Evolutionary conservation across 2,888 invertebrate genomes (phyloP).

Genomic region (Apoderus coryli): DNA sequence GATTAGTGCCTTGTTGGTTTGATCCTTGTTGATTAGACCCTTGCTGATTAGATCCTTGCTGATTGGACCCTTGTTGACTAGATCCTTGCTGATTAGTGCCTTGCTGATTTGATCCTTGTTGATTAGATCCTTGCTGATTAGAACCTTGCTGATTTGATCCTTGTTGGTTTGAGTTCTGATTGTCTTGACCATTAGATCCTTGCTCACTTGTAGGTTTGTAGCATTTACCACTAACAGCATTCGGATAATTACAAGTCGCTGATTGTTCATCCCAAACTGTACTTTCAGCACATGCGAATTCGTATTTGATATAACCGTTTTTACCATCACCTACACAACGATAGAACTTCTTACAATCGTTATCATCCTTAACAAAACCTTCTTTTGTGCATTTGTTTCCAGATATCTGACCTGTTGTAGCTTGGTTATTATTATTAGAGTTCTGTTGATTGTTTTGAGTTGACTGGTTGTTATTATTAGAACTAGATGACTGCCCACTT

Average conservation of each 20-base stretch:
- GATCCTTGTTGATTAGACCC: conserved; percentile 13
- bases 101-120: conserved; percentile 10
- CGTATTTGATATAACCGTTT: conserved; percentile 46
- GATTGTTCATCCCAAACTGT: conserved; percentile 62
- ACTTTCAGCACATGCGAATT: conserved; percentile 60
- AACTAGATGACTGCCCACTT: not conserved
- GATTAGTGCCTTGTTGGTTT: conserved; percentile 11
- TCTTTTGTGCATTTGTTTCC: conserved; percentile 33
- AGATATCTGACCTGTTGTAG: conserved; percentile 17
- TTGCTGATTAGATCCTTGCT: conserved; percentile 10
- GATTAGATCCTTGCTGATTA: conserved; percentile 8
- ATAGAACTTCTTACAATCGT: conserved; percentile 56
- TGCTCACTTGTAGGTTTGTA: too few species aligned
- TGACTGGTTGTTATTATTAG: conserved; percentile 8
- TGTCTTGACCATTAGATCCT: conserved; percentile 11
- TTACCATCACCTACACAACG: conserved; percentile 53
- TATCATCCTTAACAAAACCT: conserved; percentile 56
- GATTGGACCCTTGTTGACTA: conserved; percentile 9
- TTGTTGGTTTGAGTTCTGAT: conserved; percentile 4
- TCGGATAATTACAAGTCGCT: conserved; percentile 56
- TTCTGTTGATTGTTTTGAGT: conserved; percentile 8
- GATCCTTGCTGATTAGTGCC: conserved; percentile 12
- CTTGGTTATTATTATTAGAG: too few species aligned
- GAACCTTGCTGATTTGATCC: conserved; percentile 14
- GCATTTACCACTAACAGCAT: conserved; percentile 35